phyloP scores from a whole-genome alignment of 2,888 invertebrate species.

The Drosophila eohydei region DNA sequence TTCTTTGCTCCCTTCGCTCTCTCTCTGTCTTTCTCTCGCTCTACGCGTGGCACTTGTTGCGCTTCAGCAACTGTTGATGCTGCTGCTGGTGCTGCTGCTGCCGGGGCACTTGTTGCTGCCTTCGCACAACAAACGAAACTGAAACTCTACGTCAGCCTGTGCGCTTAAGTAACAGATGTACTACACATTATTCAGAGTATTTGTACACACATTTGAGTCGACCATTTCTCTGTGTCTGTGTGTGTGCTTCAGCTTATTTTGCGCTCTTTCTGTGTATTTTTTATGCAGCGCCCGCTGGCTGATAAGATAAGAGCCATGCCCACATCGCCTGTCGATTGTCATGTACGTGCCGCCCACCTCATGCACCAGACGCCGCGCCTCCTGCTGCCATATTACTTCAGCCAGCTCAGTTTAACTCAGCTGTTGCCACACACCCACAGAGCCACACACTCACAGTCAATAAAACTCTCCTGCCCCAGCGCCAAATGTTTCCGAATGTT shows the following conservation, averaged over 20 bases:
- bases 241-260: constrained; percentile 39
- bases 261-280: constrained; percentile 44
- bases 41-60: constrained; percentile 70
- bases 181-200: constrained; percentile 31
- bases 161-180: constrained; percentile 72
- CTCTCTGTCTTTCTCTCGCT: not conserved
- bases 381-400: constrained; percentile 11
- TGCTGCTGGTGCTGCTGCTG: constrained; percentile 33
- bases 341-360: constrained; percentile 65
- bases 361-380: constrained; percentile 49
- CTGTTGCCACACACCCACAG: constrained; percentile 1
- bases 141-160: constrained; percentile 65
- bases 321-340: constrained; percentile 29
- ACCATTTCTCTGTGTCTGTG: constrained; percentile 22
- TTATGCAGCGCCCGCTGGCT: constrained; percentile 43
- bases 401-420: not conserved
- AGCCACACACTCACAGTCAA: not conserved
- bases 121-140: constrained; percentile 75
- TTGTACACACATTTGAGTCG: constrained; percentile 39
- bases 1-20: not conserved
- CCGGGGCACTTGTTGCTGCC: constrained; percentile 78
- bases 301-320: constrained; percentile 68
- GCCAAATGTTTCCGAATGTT: not conserved
- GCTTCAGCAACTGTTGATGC: constrained; percentile 58
- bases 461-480: not conserved